A percentile compares a stretch with the other conserved stretches of the same genome.
Conservation (phyloP, 2,888 invertebrate genomes). For the Pimpla rufipes region DNA sequence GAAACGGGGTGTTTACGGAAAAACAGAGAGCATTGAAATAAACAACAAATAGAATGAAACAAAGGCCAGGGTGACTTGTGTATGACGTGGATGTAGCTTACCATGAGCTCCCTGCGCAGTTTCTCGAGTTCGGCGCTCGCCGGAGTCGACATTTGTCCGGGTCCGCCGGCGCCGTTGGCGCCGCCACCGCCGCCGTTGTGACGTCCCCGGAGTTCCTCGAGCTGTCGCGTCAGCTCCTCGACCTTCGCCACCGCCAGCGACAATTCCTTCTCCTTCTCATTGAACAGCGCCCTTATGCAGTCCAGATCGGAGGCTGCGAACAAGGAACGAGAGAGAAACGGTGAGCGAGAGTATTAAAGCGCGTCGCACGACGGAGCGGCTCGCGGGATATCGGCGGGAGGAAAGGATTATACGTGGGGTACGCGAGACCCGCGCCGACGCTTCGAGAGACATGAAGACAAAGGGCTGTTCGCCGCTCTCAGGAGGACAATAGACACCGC, state of each 20-base stretch:
- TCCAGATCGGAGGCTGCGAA: constrained; percentile 96
- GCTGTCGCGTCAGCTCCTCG: constrained; percentile 97
- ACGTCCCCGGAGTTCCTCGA: constrained; percentile 93
- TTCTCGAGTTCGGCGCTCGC: constrained; percentile 96
- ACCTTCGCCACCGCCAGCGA: constrained; percentile 99
- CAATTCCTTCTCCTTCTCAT: constrained; percentile 98
- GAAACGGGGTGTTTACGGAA: too few relatives aligned
- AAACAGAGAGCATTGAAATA: too few relatives aligned
- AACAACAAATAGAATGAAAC: too few relatives aligned
- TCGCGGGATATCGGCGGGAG: constrained; percentile 21
- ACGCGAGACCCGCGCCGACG: constrained; percentile 27
- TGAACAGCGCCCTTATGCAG: constrained; percentile 97
- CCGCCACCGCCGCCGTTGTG: constrained; percentile 77
- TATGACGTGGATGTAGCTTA: constrained; percentile 85
- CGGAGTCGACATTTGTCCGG: constrained; percentile 87
- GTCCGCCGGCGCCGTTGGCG: constrained; percentile 68
- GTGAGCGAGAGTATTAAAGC: too few relatives aligned
- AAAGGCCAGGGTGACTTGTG: too few relatives aligned
- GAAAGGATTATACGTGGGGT: constrained; percentile 31
- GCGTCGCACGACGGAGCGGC: constrained; percentile 12
- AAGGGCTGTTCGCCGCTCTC: constrained; percentile 54
- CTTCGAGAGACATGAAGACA: constrained; percentile 49
- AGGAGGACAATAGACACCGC: constrained; percentile 60
- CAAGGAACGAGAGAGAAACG: constrained; percentile 18
- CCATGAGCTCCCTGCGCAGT: constrained; percentile 96